These are phyloP conservation scores for Amniataba percoides DNA, from an alignment of 2,797 vertebrate genomes.

Conservation along the genomic window DNA sequence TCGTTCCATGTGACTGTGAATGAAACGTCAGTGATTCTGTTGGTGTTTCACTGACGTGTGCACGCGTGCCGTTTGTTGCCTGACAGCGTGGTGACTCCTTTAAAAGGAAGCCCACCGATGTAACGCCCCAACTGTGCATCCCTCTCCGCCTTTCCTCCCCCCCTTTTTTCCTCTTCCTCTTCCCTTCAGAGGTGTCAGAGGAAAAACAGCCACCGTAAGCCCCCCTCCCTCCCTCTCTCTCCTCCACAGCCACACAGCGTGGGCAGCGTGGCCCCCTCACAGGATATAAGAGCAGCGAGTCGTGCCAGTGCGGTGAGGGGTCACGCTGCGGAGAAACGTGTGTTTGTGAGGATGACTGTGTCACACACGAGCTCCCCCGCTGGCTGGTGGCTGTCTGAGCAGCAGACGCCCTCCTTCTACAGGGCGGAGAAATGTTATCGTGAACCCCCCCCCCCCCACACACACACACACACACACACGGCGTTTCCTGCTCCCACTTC, in stretches of 20 bases:
- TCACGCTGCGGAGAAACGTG: slow-evolving; percentile 62
- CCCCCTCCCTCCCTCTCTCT: slow-evolving; percentile 31
- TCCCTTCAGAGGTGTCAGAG: slow-evolving; percentile 84
- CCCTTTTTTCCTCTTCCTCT: slow-evolving; percentile 68
- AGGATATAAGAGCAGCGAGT: slow-evolving; percentile 70
- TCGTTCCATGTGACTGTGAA: neutral
- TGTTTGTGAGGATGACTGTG: slow-evolving; percentile 45
- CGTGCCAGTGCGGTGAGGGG: slow-evolving; percentile 76
- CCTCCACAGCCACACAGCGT: slow-evolving; percentile 76
- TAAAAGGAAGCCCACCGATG: slow-evolving; percentile 61
- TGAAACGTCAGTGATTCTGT: neutral
- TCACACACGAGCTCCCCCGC: slow-evolving; percentile 55
- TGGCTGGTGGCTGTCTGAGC: slow-evolving; percentile 57
- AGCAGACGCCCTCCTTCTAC: slow-evolving; percentile 85
- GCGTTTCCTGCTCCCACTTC: slow-evolving; percentile 88
- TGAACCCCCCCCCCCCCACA: too few relatives aligned
- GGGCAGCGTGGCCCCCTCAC: slow-evolving; percentile 74
- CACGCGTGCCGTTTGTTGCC: neutral
- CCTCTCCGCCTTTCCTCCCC: slow-evolving; percentile 50
- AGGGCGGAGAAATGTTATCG: slow-evolving; percentile 74
- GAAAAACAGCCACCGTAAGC: slow-evolving; percentile 75
- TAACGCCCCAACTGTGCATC: slow-evolving; percentile 48
- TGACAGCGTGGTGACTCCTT: slow-evolving; percentile 51
- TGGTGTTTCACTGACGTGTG: too few relatives aligned
- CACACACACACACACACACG: too few relatives aligned